Percentiles rank a stretch among this genome's conserved stretches.
Evolutionary conservation across 2,113 vertebrate species (phyloP).

Genomic region (Sturnira hondurensis): DNA sequence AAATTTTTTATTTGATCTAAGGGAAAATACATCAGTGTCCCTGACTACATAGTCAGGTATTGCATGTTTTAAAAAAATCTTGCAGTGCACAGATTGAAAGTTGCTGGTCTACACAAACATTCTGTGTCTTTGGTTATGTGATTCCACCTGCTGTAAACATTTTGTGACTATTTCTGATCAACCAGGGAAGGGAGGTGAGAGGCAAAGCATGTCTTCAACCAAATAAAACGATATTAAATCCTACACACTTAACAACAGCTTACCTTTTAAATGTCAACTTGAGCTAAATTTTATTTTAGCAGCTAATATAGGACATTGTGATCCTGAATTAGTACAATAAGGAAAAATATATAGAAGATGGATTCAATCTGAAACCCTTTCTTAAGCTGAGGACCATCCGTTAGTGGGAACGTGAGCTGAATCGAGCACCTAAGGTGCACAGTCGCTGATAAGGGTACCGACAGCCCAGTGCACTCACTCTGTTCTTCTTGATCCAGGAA

Average conservation of each 20-base stretch:
- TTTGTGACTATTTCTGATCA: neutral
- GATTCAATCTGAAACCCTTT: neutral
- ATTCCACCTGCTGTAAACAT: neutral
- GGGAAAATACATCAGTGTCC: neutral
- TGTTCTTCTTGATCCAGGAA: conserved; percentile 22
- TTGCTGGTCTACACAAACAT: neutral
- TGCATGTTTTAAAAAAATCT: neutral
- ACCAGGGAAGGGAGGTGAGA: neutral
- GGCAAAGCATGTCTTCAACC: neutral
- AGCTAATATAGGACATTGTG: neutral
- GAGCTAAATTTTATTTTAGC: neutral
- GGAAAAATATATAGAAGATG: neutral
- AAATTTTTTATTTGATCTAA: neutral
- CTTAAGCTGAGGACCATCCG: neutral
- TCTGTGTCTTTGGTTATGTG: no score
- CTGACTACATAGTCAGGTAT: neutral
- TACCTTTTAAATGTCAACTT: neutral
- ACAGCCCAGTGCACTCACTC: neutral
- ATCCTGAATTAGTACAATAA: neutral
- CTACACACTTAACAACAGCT: neutral
- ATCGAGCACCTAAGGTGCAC: neutral
- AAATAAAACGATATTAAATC: neutral
- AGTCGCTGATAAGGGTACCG: neutral
- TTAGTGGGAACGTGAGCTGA: neutral
- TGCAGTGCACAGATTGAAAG: neutral